A percentile compares a stretch with the other conserved stretches of the same genome.
These are phyloP conservation scores for Hydropotes inermis DNA, from an alignment of 2,113 vertebrate genomes.

Conservation along the genomic window DNA sequence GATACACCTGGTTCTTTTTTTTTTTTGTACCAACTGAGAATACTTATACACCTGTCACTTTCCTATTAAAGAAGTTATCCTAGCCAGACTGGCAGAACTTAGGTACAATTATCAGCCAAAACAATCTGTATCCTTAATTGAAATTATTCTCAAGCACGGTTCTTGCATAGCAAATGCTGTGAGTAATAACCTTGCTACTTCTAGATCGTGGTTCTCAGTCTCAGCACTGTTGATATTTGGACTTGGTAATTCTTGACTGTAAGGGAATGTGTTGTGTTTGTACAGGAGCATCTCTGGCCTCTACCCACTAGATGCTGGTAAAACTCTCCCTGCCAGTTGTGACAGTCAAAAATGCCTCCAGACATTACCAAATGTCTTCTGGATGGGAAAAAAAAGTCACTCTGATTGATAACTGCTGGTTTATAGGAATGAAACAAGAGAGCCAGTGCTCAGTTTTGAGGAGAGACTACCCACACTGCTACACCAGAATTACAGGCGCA, in stretches of 20 bases:
- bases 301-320: not conserved
- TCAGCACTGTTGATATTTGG: not conserved
- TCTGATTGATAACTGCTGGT: not conserved
- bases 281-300: not conserved
- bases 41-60: not conserved
- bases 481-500: not conserved
- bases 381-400: not conserved
- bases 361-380: not conserved
- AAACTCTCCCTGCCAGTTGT: not conserved
- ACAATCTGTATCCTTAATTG: not conserved
- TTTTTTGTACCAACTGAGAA: conserved; percentile 10
- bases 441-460: not conserved
- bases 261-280: not conserved
- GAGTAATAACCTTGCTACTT: not conserved
- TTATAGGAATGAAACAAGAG: not conserved
- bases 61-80: not conserved
- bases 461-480: not conserved
- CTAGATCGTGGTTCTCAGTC: not conserved
- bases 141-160: not conserved
- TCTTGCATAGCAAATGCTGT: not conserved
- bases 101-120: not conserved
- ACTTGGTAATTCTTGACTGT: not conserved
- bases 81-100: not conserved
- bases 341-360: not conserved
- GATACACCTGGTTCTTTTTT: not conserved